Evolutionary conservation across 1,140 invertebrate genomes (phyloP), one percentile per base, ranked within the genome.

Genomic region (Heterodera carotae): DNA sequence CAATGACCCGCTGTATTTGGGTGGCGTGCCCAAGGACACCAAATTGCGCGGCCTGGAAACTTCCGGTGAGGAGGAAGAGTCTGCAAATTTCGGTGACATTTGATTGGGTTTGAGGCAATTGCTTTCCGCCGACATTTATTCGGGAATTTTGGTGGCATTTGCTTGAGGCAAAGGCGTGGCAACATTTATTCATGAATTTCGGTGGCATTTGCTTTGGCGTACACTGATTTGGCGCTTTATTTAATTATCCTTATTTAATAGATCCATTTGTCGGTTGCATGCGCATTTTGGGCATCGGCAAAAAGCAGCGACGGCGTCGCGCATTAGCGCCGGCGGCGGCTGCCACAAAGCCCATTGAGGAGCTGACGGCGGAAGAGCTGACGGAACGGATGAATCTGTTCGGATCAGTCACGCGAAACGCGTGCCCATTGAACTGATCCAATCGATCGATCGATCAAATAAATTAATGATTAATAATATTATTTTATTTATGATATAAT

Each of bases 1-100:
- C 0, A 92, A 91, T 36, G 92, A 94, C 82, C 92, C 94, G 0
- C 88, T 98, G 1, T 98, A 93, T 87, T 90, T 98, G 81, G 96
- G 96, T 48, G 94, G 95, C 0, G 92, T 96, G 88, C 92, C 92
- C 25, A 81, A 91, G 60, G 85, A 81, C 59, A 69, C 81, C 60
- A 80, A 75, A 33, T 69, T 80, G 33, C 79, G 80, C 36, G 85
- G 86, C 53, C 75, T 86, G 29, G 82, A 84, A 43, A 82, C 82
- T 12, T n/a, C 56, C 31, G 81, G 81, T 82, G n/a, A 7, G 80
- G 56, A 60, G 39, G 66, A 25, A 31, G 36, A 8, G 56, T 69
- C 27, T 60, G 34, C 29, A 48, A 68, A 29, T 39, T 39, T n/a
- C 15, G 25, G n/a, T 53, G 8, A 22, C 10, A 15, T 53, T 53